Conservation (phyloP, 2,888 invertebrate species). For the Chironomus riparius region DNA sequence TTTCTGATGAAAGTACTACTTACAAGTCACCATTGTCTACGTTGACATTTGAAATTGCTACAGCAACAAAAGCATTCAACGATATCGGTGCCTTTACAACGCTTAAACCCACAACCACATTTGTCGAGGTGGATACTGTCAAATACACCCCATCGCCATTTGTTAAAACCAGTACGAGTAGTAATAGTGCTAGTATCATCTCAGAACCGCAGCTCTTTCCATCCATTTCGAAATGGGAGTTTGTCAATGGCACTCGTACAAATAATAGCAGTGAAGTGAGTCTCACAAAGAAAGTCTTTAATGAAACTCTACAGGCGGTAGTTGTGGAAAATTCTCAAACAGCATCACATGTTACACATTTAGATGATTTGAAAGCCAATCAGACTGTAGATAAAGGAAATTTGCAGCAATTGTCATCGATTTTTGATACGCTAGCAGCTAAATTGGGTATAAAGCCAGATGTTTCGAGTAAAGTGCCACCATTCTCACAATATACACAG, state of each 20-base stretch:
- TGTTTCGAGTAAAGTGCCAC: slow-evolving; percentile 38
- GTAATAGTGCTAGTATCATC: neutral
- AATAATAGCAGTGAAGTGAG: slow-evolving; percentile 34
- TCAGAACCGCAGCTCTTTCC: slow-evolving; percentile 35
- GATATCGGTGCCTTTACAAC: neutral
- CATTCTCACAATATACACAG: slow-evolving; percentile 35
- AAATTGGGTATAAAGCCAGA: slow-evolving; percentile 43
- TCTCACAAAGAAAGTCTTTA: slow-evolving; percentile 48
- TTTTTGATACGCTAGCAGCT: slow-evolving; percentile 54
- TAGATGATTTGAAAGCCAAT: slow-evolving; percentile 30
- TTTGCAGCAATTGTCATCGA: slow-evolving; percentile 53
- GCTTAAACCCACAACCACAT: slow-evolving; percentile 17
- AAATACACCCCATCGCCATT: slow-evolving; percentile 32
- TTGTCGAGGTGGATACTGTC: slow-evolving; percentile 35
- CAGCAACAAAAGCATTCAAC: neutral
- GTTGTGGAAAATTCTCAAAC: slow-evolving; percentile 49
- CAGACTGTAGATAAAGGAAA: slow-evolving; percentile 40
- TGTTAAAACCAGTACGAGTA: slow-evolving; percentile 18
- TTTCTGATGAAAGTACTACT: slow-evolving; percentile 26
- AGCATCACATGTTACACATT: slow-evolving; percentile 28
- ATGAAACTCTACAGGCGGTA: slow-evolving; percentile 54
- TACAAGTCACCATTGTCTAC: too few relatives aligned
- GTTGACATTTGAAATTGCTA: slow-evolving; percentile 9
- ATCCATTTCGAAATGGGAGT: slow-evolving; percentile 48
- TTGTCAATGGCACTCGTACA: slow-evolving; percentile 44